phyloP scores from a whole-genome alignment of 2,888 invertebrate species.

The Trissoscelio sp. region DNA sequence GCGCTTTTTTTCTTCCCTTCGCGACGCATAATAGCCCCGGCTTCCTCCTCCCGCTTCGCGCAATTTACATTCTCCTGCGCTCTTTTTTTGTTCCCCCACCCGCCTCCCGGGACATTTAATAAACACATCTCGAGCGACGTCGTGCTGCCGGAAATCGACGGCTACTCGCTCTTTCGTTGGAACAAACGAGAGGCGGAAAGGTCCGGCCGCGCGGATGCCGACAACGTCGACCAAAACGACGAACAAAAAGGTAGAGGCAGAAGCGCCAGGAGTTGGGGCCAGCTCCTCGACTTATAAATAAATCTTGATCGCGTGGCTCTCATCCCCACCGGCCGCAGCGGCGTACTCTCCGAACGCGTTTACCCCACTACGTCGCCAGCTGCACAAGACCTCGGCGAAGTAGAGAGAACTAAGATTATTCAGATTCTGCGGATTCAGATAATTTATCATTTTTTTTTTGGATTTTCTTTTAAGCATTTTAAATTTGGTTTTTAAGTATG shows the following conservation, averaged over 20 bases:
- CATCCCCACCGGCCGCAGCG: constrained; percentile 77
- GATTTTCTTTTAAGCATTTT: no score
- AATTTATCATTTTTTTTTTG: no score
- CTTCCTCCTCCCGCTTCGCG: constrained; percentile 24
- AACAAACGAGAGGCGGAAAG: constrained; percentile 67
- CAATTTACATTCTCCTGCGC: constrained; percentile 59
- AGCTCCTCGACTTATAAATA: constrained; percentile 82
- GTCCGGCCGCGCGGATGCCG: constrained; percentile 63
- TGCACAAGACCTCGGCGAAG: constrained; percentile 45
- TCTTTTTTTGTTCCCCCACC: constrained; percentile 40
- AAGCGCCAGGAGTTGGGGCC: constrained; percentile 70
- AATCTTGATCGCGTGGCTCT: constrained; percentile 84
- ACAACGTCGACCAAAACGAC: constrained; percentile 44
- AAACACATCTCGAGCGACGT: constrained; percentile 46
- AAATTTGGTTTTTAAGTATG: no score
- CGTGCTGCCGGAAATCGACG: constrained; percentile 56
- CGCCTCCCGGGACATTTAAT: constrained; percentile 35
- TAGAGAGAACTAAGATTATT: no score
- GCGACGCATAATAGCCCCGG: constrained; percentile 46
- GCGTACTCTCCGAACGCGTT: constrained; percentile 73
- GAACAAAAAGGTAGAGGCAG: constrained; percentile 63
- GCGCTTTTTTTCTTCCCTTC: constrained; percentile 35
- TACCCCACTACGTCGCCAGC: constrained; percentile 65
- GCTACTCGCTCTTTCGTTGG: constrained; percentile 22
- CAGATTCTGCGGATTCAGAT: no score